Conservation (phyloP, 2,888 invertebrate species). For the Halictus quadricinctus region DNA sequence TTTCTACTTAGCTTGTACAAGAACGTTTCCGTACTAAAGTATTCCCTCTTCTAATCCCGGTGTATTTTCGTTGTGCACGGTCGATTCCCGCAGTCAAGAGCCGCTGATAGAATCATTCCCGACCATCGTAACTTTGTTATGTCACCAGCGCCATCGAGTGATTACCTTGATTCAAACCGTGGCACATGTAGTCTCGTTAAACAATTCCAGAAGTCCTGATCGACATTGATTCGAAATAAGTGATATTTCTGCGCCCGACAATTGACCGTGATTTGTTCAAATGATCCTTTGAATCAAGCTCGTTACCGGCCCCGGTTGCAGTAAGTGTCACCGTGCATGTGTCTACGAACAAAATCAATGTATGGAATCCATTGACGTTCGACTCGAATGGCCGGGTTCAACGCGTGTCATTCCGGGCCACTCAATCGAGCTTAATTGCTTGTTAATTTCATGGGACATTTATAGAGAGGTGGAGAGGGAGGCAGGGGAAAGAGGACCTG, state of each 20-base stretch:
- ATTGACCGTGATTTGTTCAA: constrained; percentile 48
- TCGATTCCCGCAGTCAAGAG: constrained; percentile 2
- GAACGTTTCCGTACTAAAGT: background rate
- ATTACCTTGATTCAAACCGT: constrained; percentile 24
- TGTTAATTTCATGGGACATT: constrained; percentile 47
- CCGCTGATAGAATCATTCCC: background rate
- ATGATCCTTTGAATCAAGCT: constrained; percentile 54
- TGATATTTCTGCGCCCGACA: constrained; percentile 30
- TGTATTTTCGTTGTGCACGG: background rate
- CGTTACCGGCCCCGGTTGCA: constrained; percentile 30
- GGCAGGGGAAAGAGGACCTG: background rate
- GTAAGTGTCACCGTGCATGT: constrained; percentile 25
- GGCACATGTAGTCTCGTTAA: background rate
- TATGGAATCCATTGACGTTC: constrained; percentile 32
- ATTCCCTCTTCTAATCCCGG: background rate
- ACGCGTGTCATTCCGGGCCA: constrained; percentile 29
- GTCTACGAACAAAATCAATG: constrained; percentile 54
- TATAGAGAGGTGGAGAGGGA: constrained; percentile 13
- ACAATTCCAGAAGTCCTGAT: constrained; percentile 6
- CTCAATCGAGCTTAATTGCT: constrained; percentile 48
- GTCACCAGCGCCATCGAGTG: background rate
- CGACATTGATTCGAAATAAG: constrained; percentile 32
- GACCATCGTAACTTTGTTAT: constrained; percentile 14
- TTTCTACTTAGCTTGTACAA: background rate
- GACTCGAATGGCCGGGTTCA: constrained; percentile 19